These are phyloP conservation scores for Perca flavescens DNA, from an alignment of 2,113 vertebrate genomes.

Conservation along the genomic window DNA sequence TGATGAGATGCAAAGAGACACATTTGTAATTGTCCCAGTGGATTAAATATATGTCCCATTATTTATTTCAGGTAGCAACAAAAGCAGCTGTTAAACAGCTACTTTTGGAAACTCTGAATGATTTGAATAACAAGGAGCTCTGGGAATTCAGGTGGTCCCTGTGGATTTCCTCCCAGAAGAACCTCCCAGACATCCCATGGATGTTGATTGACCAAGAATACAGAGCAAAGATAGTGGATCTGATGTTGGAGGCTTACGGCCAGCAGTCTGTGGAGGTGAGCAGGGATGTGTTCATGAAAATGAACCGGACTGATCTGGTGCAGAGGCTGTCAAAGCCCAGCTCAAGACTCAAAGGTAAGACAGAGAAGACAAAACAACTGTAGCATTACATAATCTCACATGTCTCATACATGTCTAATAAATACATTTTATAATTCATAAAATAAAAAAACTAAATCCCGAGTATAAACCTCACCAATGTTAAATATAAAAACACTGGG, in stretches of 20 bases:
- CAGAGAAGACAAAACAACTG: not conserved
- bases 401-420: not conserved
- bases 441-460: too few species aligned
- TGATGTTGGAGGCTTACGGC: not conserved
- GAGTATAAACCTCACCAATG: too few species aligned
- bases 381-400: not conserved
- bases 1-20: too few species aligned
- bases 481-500: too few species aligned
- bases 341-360: slow-evolving; percentile 3
- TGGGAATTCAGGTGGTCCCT: not conserved
- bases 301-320: slow-evolving; percentile 21
- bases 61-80: not conserved
- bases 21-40: too few species aligned
- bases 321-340: not conserved
- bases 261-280: slow-evolving; percentile 1
- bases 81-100: not conserved
- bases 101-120: not conserved
- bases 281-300: not conserved
- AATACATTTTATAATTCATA: not conserved
- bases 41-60: too few species aligned
- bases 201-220: too few species aligned
- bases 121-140: not conserved
- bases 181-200: not conserved
- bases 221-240: too few species aligned
- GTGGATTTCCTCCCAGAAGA: not conserved